Evolutionary conservation across 2,113 vertebrate species (phyloP), one percentile per base, ranked within the genome.

Genomic region (Megaleporinus macrocephalus): DNA sequence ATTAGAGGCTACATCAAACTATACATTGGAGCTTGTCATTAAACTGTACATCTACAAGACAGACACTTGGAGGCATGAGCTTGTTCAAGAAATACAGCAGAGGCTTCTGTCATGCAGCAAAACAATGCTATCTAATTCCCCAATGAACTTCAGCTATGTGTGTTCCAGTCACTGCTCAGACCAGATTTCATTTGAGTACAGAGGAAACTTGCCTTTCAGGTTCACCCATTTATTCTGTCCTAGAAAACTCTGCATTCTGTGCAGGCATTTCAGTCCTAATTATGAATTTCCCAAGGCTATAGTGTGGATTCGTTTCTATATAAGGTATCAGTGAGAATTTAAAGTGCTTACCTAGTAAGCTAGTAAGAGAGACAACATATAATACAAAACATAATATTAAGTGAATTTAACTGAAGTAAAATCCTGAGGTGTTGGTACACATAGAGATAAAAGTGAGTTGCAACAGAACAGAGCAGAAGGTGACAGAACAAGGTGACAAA

Each of bases 191-290:
- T 44, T 51, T 47, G 68, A 68, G 59, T 69, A 53, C 2, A n/a
- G 49, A 26, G 44, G 18, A 68, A 73, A 51, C 53, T 80, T 27
- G 78, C 73, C 30, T 47, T 63, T 76, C 83, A 53, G 70, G 66
- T 72, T 65, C 27, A 9, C 29, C 55, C 14, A 49, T 20, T 9
- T 36, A 29, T 68, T 69, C 9, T 16, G 20, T 65, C 20, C 65
- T 6, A 12, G 7, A 65, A 59, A 41, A 20, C 15, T 15, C 2
- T 0, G 14, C 18, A 65, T 22, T 66, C 18, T 47, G 36, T 5
- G 9, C 12, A 4, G 18, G 10, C 16, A 41, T 26, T 24, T 41
- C 12, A 15, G 30, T 26, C 22, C 36, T n/a, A 11, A 18, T 20
- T 16, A 62, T 27, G 30, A 44, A 27, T 26, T 61, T 41, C 13